Conservation (phyloP, 2,113 vertebrate species). For the Galemys pyrenaicus region DNA sequence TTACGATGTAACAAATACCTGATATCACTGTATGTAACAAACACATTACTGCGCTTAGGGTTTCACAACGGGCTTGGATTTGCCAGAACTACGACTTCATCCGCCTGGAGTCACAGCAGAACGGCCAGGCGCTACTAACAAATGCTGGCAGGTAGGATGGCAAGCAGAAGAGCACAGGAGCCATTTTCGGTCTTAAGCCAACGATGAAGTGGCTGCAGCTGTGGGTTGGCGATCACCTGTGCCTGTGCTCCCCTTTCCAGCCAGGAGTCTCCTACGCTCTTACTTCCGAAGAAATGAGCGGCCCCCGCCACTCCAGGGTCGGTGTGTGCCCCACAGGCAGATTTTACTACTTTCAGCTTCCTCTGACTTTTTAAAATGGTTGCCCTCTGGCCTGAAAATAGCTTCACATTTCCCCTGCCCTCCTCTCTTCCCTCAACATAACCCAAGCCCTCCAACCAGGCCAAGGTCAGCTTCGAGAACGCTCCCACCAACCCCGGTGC, state of each 20-base stretch:
- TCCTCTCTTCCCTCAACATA: not conserved
- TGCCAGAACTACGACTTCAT: slow-evolving; percentile 23
- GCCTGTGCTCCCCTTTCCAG: not conserved
- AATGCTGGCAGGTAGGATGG: not conserved
- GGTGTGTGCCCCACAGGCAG: not conserved
- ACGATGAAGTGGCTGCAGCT: not conserved
- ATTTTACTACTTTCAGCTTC: not conserved
- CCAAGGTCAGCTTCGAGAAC: not conserved
- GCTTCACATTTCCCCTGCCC: not conserved
- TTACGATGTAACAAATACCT: not conserved
- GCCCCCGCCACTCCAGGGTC: not conserved
- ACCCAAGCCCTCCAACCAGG: not conserved
- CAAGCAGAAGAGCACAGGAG: not conserved
- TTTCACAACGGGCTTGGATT: slow-evolving; percentile 1
- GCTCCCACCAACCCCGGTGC: rapidly evolving
- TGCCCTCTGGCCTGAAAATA: not conserved
- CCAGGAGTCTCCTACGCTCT: not conserved
- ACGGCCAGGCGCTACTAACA: not conserved
- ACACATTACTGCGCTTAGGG: slow-evolving; percentile 44
- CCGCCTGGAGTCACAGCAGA: slow-evolving; percentile 45
- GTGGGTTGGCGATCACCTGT: not conserved
- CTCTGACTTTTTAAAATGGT: not conserved
- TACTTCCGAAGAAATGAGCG: too few species aligned
- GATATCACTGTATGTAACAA: not conserved
- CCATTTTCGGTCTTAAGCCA: not conserved